Evolutionary conservation across 2,113 vertebrate species (phyloP), one percentile per base, ranked within the genome.

Genomic region (Salvelinus sp.): DNA sequence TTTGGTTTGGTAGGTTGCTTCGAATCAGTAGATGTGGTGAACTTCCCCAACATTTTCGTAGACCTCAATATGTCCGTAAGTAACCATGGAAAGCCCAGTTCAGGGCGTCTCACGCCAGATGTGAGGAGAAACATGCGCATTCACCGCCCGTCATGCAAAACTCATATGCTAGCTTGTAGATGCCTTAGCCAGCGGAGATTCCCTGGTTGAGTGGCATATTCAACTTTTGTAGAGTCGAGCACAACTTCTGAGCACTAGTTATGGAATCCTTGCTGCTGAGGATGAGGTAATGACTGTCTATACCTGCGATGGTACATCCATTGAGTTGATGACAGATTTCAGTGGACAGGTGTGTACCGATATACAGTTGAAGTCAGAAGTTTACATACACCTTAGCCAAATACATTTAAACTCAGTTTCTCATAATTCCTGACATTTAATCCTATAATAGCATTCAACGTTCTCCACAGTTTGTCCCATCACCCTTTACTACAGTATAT

Each of bases 291-390:
- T 88, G 80, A 76, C 84, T 82, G 47, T 69, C 83, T 77, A 50
- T 76, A 75, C 76, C 62, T 79, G 73, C 76, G 81, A 38, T 70
- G 79, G 82, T 76, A 69, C 83, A 76, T 79, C 60, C 57, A 69
- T 75, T 76, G 78, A 73, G 44, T 76, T 86, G 88, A 91, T 88
- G 82, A 89, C 83, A 89, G 83, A 73, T 63, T 86, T 89, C 76
- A 60, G 68, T 73, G 79, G 75, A 85, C 77, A 84, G 70, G 78
- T 78, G 68, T 74, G 68, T 79, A 86, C 76, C 84, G 76, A 30
- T 30, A 30, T 30, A 28, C 28, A 28, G 28, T 28, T 28, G 28
- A 28, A 28, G 28, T 28, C 28, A 28, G 28, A 28, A 3, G 3
- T 28, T 28, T 3, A 28, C 28, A 28, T 28, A 28, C 28, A 28